Base-by-base conservation (phyloP, 2,113 vertebrate genomes). In the Cathartes aura region DNA sequence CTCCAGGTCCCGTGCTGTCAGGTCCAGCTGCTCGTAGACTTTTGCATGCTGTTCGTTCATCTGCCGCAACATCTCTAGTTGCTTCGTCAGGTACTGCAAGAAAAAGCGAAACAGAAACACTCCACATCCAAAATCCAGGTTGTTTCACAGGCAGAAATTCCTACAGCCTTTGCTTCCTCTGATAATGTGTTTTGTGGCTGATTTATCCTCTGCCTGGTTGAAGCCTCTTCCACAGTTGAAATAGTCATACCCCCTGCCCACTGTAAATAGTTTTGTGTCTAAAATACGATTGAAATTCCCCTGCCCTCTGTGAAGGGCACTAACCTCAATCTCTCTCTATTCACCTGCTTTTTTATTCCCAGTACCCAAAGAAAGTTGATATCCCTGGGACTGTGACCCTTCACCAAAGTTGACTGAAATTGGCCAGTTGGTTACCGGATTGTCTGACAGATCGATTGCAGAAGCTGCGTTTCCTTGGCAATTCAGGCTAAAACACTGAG, bases 31-130 rank as follows among this genome's bases (percentile, higher is more conserved):
- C 91, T 99, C 99, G 0, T 99, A 99, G 88, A 99, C 99, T 89
- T 99, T 99, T 0, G 99, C 99, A 0, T 99, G 99, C 97, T 99
- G 99, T 88, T 99, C 99, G 3, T 99, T 99, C 98, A 99, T 99
- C 27, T 99, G 99, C 68, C 99, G 97, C 90, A 99, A 70, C 82
- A 98, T 99, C 84, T 99, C 99, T 92, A 99, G 97, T 95, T 99
- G 99, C 96, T 99, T 99, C 97, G 99, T 99, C 95, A 99, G 97
- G 97, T 99, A 99, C 99, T 99, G 90, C 48, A 78, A 52, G 36
- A 47, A 58, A 73, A 72, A 71, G 67, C 1, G 5, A 79, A 71
- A 17, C 15, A 30, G 53, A 73, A 85, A 48, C 23, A 7, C 47
- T 81, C 32, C 47, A 16, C 8, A 1, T 36, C 72, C 60, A 23